Percentiles rank a stretch among this genome's conserved stretches.
Evolutionary conservation across 2,113 vertebrate genomes (phyloP).

Genomic region (Pardalotus punctatus): DNA sequence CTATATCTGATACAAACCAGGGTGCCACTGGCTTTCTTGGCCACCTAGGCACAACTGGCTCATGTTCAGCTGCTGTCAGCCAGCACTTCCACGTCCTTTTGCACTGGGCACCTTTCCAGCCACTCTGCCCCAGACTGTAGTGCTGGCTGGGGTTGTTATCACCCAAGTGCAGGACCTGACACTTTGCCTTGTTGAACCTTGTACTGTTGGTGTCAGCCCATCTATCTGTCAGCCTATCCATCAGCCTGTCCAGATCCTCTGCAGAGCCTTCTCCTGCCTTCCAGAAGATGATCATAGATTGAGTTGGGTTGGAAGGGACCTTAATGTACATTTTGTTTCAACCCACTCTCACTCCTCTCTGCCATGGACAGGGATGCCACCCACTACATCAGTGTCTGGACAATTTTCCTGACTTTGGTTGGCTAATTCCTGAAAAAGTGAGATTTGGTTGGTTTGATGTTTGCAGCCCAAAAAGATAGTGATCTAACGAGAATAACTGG

Average conservation of each 20-base stretch:
- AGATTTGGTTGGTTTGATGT: neutral
- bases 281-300: neutral
- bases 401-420: neutral
- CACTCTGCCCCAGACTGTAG: neutral
- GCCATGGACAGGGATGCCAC: accelerated
- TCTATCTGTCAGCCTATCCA: neutral
- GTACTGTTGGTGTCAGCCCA: neutral
- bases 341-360: accelerated
- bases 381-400: neutral
- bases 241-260: neutral
- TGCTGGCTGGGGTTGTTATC: neutral
- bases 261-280: neutral
- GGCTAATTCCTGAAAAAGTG: neutral
- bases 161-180: neutral
- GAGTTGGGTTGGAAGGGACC: neutral
- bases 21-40: neutral
- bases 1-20: neutral
- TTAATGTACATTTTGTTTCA: neutral
- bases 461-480: neutral
- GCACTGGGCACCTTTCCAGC: neutral
- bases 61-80: accelerated
- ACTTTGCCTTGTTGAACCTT: neutral
- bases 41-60: neutral
- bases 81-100: neutral
- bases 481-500: neutral